These are phyloP conservation scores for Campoplex nolae DNA, from an alignment of 2,888 invertebrate genomes.

Conservation along the genomic window DNA sequence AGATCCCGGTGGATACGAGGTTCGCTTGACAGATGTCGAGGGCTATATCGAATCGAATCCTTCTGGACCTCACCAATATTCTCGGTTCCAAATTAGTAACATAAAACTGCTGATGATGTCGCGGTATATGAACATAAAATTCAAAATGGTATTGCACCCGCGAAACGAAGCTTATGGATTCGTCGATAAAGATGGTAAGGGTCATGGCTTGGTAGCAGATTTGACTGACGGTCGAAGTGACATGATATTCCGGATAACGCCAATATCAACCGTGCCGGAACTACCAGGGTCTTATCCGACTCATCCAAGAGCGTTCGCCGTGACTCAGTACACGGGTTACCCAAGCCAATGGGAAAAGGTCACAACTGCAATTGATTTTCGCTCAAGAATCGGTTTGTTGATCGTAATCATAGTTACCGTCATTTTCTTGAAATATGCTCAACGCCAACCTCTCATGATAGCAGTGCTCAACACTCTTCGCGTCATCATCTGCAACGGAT, in stretches of 20 bases:
- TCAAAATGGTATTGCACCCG: background rate
- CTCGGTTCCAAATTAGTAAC: background rate
- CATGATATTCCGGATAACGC: background rate
- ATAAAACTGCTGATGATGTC: background rate
- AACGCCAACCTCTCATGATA: background rate
- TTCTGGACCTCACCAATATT: too few relatives aligned
- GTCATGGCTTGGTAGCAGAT: background rate
- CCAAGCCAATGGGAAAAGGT: conserved; percentile 31
- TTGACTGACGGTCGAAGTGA: background rate
- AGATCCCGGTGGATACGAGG: conserved; percentile 46
- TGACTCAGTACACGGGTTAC: conserved; percentile 8
- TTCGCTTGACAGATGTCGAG: background rate
- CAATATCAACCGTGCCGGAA: background rate
- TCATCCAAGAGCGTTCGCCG: background rate
- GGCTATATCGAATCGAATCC: background rate
- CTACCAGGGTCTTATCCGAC: background rate
- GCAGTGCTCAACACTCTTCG: conserved; percentile 14
- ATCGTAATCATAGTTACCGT: conserved; percentile 9
- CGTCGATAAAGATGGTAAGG: background rate
- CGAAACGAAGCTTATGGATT: background rate
- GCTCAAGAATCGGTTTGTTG: background rate
- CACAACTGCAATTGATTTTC: background rate
- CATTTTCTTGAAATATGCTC: conserved; percentile 15
- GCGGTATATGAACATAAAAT: background rate
- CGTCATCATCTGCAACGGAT: conserved; percentile 13